Evolutionary conservation across 2,888 invertebrate genomes (phyloP).

Genomic region (Bellardia bayeri): DNA sequence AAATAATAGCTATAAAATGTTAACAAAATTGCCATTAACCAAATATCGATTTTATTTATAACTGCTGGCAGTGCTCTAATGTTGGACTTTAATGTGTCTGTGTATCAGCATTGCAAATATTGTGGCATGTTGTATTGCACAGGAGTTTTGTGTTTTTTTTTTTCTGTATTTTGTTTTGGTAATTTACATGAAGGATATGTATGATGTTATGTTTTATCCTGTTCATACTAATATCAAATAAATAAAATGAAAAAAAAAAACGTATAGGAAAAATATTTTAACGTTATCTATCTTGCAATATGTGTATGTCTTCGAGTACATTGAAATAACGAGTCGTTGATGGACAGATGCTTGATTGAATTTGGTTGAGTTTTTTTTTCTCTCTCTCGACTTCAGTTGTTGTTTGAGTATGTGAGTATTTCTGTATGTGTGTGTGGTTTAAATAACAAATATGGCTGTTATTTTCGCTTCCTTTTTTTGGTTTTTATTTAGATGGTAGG

Average conservation of each 20-base stretch:
- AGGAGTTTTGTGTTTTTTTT: neutral
- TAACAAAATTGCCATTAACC: neutral
- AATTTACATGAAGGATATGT: constrained; percentile 38
- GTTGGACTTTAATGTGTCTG: neutral
- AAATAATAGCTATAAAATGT: constrained; percentile 16
- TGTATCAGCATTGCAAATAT: neutral
- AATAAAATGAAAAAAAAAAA: constrained; percentile 22
- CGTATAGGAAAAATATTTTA: constrained; percentile 22
- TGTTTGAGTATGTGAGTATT: constrained; percentile 17
- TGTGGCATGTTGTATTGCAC: constrained; percentile 14
- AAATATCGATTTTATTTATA: neutral
- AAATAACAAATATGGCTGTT: constrained; percentile 56
- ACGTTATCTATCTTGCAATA: constrained; percentile 45
- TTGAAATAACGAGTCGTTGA: constrained; percentile 56
- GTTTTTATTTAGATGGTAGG: neutral
- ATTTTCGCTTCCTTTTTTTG: constrained; percentile 18
- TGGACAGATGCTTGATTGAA: constrained; percentile 74
- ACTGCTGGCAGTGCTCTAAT: neutral
- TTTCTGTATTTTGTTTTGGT: neutral
- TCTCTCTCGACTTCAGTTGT: neutral
- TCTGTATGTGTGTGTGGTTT: constrained; percentile 29
- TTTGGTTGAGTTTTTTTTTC: constrained; percentile 53
- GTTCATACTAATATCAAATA: neutral
- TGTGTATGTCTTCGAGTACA: constrained; percentile 36
- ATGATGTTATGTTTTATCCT: constrained; percentile 38